Evolutionary conservation across 2,113 vertebrate genomes (phyloP), one percentile per base, ranked within the genome.

Genomic region (Neodon shergylaensis): DNA sequence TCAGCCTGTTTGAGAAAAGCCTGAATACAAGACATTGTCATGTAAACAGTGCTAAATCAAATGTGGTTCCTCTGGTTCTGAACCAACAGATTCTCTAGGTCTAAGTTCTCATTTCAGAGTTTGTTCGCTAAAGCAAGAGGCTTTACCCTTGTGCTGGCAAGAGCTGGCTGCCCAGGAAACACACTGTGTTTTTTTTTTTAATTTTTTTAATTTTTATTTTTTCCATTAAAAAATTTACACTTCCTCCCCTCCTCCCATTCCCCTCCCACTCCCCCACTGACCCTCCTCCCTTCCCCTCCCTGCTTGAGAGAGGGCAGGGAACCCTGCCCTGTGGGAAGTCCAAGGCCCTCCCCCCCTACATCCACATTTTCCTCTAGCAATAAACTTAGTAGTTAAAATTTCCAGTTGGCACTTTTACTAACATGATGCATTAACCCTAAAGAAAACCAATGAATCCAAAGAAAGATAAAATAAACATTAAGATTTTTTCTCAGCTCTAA

Each of bases 361-460:
- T 52, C 52, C 13, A 52, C 52, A 54, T 54, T 54, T 5, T 58
- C 73, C 36, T 49, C 7, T 28, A 76, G 81, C 24, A 58, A 2
- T 19, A 19, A 78, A 31, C 66, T 24, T 26, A 54, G 31, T 6
- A 26, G 26, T 14, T 65, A 19, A 79, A 39, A 68, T 79, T 83
- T 47, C 17, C 19, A 17, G 21, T 5, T 17, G 74, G 58, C 0
- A 21, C 61, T 93, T 95, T 92, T 14, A 86, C 47, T 5, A 13
- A 44, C 42, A 42, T 10, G n/a, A 58, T 70, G 76, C 54, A 49
- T n/a, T 2, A 44, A 28, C 73, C 90, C 94, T 68, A 90, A 92
- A 95, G 86, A 93, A 84, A 86, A 92, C 12, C 78, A 72, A 22
- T 86, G 44, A 47, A 84, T 52, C 63, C 66, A 63, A 77, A 94